Percentiles rank a stretch among this genome's conserved stretches.
Evolutionary conservation across 1,140 invertebrate genomes (phyloP).

Genomic region (Diabrotica undecimpunctata): DNA sequence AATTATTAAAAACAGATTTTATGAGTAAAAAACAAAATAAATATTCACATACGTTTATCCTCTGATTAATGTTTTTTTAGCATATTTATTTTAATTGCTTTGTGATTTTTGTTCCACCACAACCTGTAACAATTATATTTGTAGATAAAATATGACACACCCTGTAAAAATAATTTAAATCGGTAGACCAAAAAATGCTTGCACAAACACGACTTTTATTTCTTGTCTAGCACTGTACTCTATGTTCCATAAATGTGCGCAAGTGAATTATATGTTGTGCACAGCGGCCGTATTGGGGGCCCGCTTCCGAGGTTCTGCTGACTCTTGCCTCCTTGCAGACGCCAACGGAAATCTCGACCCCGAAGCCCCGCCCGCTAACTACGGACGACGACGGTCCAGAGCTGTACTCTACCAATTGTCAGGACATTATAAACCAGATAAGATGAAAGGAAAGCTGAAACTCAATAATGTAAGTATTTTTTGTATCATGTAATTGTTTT

Average conservation of each 20-base stretch:
- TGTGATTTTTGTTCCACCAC: no score
- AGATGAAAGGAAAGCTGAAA: slow-evolving; percentile 90
- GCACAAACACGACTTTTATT: slow-evolving; percentile 2
- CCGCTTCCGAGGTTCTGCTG: slow-evolving; percentile 60
- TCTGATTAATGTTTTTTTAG: no score
- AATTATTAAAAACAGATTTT: no score
- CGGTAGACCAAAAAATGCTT: not conserved
- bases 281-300: slow-evolving; percentile 67
- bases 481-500: not conserved
- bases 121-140: no score
- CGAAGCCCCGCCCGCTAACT: slow-evolving; percentile 82
- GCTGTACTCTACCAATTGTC: slow-evolving; percentile 95
- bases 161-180: not conserved
- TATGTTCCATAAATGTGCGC: slow-evolving; percentile 17
- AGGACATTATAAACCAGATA: slow-evolving; percentile 91
- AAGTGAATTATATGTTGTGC: slow-evolving; percentile 37
- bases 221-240: not conserved
- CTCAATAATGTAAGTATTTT: slow-evolving; percentile 83
- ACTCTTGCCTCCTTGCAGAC: slow-evolving; percentile 70
- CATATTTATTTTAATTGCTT: no score
- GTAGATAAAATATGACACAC: not conserved
- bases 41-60: no score
- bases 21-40: no score
- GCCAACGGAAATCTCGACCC: slow-evolving; percentile 74
- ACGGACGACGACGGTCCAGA: slow-evolving; percentile 83